Percentiles rank a stretch among this genome's conserved stretches.
phyloP scores from a whole-genome alignment of 2,797 vertebrate genomes.

The Sphenodon punctatus region DNA sequence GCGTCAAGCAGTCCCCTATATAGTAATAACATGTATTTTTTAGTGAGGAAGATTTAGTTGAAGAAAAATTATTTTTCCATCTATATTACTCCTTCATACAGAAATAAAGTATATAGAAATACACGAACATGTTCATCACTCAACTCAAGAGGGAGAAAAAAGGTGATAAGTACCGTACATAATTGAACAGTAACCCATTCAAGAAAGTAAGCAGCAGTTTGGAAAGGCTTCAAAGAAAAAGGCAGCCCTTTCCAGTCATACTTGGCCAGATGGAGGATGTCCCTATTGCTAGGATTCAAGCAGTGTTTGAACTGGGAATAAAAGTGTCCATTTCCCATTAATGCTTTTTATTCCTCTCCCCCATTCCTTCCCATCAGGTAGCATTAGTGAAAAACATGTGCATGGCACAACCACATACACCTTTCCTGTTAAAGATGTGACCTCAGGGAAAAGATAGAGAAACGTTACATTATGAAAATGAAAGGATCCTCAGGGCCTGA shows the following conservation, averaged over 20 bases:
- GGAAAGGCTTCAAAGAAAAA: slow-evolving; percentile 45
- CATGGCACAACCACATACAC: not conserved
- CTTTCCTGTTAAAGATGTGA: not conserved
- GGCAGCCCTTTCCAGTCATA: slow-evolving; percentile 21
- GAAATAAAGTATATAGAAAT: slow-evolving; percentile 6
- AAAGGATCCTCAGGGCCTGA: not conserved
- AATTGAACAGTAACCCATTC: slow-evolving; percentile 39
- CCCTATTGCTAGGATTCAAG: slow-evolving; percentile 7
- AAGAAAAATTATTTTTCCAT: not conserved
- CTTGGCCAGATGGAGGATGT: slow-evolving; percentile 35
- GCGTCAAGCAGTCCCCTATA: not conserved
- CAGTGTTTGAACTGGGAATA: slow-evolving; percentile 4
- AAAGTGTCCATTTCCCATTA: not conserved
- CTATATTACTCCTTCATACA: not conserved
- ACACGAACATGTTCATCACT: slow-evolving; percentile 7
- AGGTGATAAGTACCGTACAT: slow-evolving; percentile 34
- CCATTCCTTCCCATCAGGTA: not conserved
- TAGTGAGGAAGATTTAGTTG: too few species aligned
- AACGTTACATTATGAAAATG: not conserved
- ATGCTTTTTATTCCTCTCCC: not conserved
- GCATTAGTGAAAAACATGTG: not conserved
- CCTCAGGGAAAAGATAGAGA: not conserved
- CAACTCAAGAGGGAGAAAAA: slow-evolving; percentile 14
- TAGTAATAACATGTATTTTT: too few species aligned
- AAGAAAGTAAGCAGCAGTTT: slow-evolving; percentile 22